Conservation (phyloP, 2,888 invertebrate genomes). For the Acanthoscelides obtectus region DNA sequence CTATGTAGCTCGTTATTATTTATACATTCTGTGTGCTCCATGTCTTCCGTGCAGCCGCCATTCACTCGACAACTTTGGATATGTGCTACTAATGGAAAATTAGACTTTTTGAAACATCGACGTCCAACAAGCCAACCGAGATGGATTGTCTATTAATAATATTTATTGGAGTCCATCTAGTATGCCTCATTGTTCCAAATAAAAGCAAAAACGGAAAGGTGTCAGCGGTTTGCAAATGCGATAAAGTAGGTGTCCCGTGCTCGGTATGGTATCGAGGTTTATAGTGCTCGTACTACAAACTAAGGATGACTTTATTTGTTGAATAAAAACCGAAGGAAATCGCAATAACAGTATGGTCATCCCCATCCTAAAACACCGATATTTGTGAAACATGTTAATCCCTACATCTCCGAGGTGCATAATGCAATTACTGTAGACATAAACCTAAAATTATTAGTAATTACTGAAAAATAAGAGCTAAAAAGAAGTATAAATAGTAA, state of each 20-base stretch:
- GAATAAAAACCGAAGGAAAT: too few species aligned
- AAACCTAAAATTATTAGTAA: too few species aligned
- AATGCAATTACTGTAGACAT: too few species aligned
- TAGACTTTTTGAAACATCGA: background rate
- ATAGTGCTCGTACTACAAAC: too few species aligned
- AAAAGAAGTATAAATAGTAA: too few species aligned
- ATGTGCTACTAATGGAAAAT: conserved; percentile 2
- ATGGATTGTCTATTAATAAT: background rate
- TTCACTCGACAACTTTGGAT: conserved; percentile 7
- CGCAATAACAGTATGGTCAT: too few species aligned
- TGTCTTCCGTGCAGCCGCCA: conserved; percentile 1
- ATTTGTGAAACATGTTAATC: too few species aligned
- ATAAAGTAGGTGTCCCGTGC: background rate
- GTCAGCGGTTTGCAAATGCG: background rate
- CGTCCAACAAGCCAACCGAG: background rate
- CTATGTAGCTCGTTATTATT: conserved; percentile 26
- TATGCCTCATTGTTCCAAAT: background rate
- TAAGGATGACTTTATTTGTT: too few species aligned
- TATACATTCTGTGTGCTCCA: conserved; percentile 26
- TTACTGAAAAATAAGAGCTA: too few species aligned
- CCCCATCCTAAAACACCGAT: too few species aligned
- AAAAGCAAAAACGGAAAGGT: background rate
- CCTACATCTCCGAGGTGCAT: too few species aligned
- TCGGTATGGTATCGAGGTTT: background rate
- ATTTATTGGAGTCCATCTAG: background rate